A percentile compares a stretch with the other conserved stretches of the same genome.
Conservation (phyloP, 2,888 invertebrate species). For the Oxystoma pomonae region DNA sequence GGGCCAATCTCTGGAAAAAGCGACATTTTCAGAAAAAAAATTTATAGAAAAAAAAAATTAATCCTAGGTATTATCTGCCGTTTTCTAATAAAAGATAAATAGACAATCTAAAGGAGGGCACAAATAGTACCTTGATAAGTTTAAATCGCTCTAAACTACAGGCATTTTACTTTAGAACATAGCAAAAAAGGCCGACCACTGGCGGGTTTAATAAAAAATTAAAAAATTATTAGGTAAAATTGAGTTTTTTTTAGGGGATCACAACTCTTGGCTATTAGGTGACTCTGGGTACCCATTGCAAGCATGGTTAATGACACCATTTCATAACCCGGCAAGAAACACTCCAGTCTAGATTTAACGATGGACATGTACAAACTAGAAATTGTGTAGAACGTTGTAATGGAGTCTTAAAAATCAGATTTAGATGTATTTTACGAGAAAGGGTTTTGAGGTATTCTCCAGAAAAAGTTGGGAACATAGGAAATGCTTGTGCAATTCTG, state of each 20-base stretch:
- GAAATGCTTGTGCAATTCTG: conserved; percentile 9
- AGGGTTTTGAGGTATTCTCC: conserved; percentile 1
- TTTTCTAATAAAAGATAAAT: no score
- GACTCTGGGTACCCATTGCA: conserved; percentile 16
- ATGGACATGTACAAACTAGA: conserved; percentile 17
- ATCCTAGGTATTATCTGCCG: no score
- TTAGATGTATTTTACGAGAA: conserved; percentile 19
- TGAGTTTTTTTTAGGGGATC: background rate
- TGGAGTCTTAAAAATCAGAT: conserved; percentile 21
- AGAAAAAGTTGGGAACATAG: background rate
- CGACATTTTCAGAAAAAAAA: no score
- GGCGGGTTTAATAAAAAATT: no score
- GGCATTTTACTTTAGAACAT: no score
- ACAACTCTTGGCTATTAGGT: conserved; percentile 14
- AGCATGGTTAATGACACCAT: conserved; percentile 21
- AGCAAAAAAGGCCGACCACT: no score
- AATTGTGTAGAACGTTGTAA: conserved; percentile 21
- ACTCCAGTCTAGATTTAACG: conserved; percentile 17
- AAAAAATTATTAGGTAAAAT: no score
- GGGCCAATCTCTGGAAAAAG: no score
- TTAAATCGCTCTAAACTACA: no score
- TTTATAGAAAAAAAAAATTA: no score
- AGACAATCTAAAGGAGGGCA: no score
- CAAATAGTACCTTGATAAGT: no score
- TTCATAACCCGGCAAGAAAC: conserved; percentile 13